These are phyloP conservation scores for Pungitius pungitius DNA, from an alignment of 2,113 vertebrate species.

Conservation along the genomic window DNA sequence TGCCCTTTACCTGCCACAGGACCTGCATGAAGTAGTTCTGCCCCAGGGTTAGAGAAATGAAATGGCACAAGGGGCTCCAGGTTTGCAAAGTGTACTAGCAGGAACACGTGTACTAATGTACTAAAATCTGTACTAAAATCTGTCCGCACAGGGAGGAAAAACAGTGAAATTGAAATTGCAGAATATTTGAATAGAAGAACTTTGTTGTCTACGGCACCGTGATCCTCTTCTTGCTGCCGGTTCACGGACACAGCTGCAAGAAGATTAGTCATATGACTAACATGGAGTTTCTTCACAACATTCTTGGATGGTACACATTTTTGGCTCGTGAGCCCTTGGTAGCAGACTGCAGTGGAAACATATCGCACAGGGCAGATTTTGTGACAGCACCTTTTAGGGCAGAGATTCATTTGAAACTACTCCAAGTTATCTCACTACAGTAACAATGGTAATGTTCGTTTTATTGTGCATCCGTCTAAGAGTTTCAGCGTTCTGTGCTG, in stretches of 20 bases:
- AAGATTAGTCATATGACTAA: background rate
- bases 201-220: no score
- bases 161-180: no score
- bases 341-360: constrained; percentile 9
- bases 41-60: background rate
- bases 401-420: background rate
- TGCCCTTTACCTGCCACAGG: background rate
- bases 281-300: background rate
- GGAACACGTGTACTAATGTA: no score
- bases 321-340: background rate
- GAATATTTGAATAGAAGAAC: no score
- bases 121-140: no score
- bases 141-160: no score
- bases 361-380: constrained; percentile 6
- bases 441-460: background rate
- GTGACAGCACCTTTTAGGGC: constrained; percentile 20
- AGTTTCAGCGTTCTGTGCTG: background rate
- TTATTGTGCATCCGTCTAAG: background rate
- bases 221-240: no score
- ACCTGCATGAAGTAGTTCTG: background rate
- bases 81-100: background rate
- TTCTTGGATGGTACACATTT: background rate
- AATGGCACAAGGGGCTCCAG: background rate
- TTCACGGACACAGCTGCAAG: background rate
- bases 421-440: background rate